phyloP scores from a whole-genome alignment of 23 tunicate genomes.

The Corella eumyota region DNA sequence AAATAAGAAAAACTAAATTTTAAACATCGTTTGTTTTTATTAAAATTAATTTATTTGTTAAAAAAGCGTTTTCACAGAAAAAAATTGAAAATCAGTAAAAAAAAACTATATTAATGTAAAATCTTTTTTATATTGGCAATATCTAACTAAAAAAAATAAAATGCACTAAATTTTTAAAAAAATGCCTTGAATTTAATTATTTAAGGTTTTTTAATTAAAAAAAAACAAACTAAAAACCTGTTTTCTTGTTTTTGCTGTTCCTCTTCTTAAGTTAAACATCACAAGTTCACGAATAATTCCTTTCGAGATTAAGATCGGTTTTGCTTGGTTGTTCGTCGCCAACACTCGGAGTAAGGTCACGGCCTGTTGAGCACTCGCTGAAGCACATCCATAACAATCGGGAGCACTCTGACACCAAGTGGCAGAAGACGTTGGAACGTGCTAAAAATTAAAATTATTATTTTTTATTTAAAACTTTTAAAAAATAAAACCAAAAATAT shows the following conservation, averaged over 20 bases:
- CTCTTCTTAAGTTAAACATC: constrained; percentile 42
- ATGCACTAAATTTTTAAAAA: too few species aligned
- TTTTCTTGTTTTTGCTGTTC: constrained; percentile 47
- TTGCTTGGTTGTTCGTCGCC: constrained; percentile 45
- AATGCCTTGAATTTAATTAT: too few species aligned
- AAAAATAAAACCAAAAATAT: neutral
- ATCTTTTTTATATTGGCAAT: neutral
- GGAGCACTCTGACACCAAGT: constrained; percentile 49
- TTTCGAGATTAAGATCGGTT: constrained; percentile 42
- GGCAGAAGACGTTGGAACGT: constrained; percentile 21
- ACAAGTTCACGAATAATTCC: constrained; percentile 66
- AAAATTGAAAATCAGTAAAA: too few species aligned
- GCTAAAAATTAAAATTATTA: constrained; percentile 15
- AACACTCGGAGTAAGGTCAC: constrained; percentile 74
- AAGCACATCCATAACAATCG: constrained; percentile 90
- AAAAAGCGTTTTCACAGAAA: too few species aligned
- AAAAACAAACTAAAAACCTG: constrained; percentile 18
- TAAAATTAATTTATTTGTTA: neutral
- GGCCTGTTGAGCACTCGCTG: constrained; percentile 62
- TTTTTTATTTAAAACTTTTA: constrained; percentile 4
- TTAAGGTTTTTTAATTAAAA: neutral
- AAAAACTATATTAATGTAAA: too few species aligned
- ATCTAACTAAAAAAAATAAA: neutral
- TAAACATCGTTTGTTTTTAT: neutral
- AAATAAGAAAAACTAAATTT: neutral